Evolutionary conservation across 2,888 invertebrate species (phyloP).

Genomic region (Liopterus haemorrhoidalis): DNA sequence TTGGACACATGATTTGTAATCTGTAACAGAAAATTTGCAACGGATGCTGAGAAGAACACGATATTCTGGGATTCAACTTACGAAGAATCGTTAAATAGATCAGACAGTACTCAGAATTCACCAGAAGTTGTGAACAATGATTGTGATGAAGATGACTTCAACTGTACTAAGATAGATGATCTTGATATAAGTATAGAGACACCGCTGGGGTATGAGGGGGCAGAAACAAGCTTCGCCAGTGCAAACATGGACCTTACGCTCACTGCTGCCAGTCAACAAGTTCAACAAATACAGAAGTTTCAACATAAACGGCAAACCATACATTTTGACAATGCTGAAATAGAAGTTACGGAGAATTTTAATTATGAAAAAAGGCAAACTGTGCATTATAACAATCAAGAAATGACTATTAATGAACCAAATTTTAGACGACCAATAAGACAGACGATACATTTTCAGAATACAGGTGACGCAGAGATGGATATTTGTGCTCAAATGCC

Average conservation of each 20-base stretch:
- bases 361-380: too few relatives aligned
- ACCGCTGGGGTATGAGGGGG: background rate
- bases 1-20: background rate
- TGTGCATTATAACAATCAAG: too few relatives aligned
- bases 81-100: constrained; percentile 36
- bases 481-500: too few relatives aligned
- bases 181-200: constrained; percentile 8
- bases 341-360: background rate
- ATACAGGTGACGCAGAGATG: too few relatives aligned
- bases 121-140: constrained; percentile 3
- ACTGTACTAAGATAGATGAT: constrained; percentile 9
- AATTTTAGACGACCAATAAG: too few relatives aligned
- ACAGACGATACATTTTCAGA: too few relatives aligned
- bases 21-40: constrained; percentile 36
- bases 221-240: background rate
- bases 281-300: too few relatives aligned
- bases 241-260: constrained; percentile 1
- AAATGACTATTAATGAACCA: too few relatives aligned
- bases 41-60: constrained; percentile 38
- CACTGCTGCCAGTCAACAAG: background rate
- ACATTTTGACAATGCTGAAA: background rate
- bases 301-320: background rate
- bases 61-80: constrained; percentile 40
- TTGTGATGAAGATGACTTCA: constrained; percentile 4
- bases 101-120: constrained; percentile 2